phyloP scores from a whole-genome alignment of 2,797 vertebrate species.

The Sitta carolinensis region DNA sequence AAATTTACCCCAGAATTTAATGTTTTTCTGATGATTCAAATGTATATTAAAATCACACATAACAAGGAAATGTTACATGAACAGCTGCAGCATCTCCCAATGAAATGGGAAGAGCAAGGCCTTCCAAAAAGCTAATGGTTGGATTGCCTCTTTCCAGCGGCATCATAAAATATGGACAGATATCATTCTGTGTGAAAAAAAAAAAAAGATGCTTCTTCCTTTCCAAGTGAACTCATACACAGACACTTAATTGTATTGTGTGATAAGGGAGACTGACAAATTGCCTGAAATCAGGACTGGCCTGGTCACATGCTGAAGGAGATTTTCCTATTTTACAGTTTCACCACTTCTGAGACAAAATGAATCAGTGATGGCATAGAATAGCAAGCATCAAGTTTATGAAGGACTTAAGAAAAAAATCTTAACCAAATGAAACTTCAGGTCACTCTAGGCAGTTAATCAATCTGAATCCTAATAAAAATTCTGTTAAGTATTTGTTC shows the following conservation, averaged over 20 bases:
- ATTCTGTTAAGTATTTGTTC: neutral
- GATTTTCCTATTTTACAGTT: neutral
- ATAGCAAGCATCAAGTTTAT: neutral
- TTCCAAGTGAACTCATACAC: neutral
- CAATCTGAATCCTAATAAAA: neutral
- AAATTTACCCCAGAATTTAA: neutral
- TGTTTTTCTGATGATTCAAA: neutral
- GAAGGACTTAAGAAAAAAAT: neutral
- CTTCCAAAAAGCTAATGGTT: neutral
- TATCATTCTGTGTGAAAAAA: neutral
- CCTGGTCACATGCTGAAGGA: neutral
- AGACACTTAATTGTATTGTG: neutral
- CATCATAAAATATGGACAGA: neutral
- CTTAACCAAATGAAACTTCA: neutral
- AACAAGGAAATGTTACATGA: neutral
- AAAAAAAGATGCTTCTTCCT: neutral
- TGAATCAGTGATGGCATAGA: neutral
- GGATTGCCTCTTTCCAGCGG: neutral
- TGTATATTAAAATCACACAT: neutral
- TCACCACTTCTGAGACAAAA: neutral
- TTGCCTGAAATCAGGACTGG: neutral
- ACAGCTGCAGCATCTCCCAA: neutral
- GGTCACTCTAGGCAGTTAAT: neutral
- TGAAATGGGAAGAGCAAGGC: neutral
- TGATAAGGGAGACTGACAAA: neutral